Conservation (phyloP, 2,113 vertebrate genomes). For the western clawed frog (Xenopus tropicalis) region UCB_Xtro_10.0 CM004447.2:143561001-143561500, state of each 20-base stretch:
- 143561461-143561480: constrained; percentile 23
- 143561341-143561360: constrained; percentile 67
- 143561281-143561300: constrained; percentile 59
- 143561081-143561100: too few species aligned
- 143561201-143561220: constrained; percentile 48
- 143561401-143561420: constrained; percentile 50
- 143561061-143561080: too few species aligned
- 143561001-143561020: too few species aligned
- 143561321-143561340: constrained; percentile 54
- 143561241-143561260: constrained; percentile 67
- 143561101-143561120: too few species aligned
- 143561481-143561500: constrained; percentile 12
- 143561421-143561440: constrained; percentile 10
- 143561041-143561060: too few species aligned
- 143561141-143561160: background rate
- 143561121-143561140: too few species aligned
- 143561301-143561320: constrained; percentile 49
- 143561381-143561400: constrained; percentile 62
- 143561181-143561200: constrained; percentile 45
- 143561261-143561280: constrained; percentile 31
- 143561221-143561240: constrained; percentile 65
- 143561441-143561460: background rate
- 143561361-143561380: constrained; percentile 63
- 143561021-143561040: too few species aligned
- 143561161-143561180: background rate